Evolutionary conservation across 2,113 vertebrate species (phyloP).

Genomic region (Dryoscopus gambensis): DNA sequence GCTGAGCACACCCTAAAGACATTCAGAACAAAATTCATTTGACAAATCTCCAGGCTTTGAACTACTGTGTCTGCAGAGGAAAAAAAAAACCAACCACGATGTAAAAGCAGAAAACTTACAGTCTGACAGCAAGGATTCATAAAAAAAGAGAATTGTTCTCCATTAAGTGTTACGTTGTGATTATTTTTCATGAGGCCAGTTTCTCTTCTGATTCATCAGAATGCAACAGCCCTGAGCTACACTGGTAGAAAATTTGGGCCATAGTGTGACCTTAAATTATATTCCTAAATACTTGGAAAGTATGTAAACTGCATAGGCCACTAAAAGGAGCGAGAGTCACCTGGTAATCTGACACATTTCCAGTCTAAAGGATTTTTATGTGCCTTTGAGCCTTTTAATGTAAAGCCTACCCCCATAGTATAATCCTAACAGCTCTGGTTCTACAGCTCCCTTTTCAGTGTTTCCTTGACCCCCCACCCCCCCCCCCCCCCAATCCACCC

Average conservation of each 20-base stretch:
- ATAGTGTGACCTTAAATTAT: not conserved
- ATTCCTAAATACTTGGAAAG: not conserved
- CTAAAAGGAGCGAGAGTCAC: not conserved
- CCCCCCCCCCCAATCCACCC: not conserved
- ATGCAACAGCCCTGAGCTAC: not conserved
- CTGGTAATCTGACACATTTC: not conserved
- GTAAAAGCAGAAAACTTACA: not conserved
- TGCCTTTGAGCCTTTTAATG: not conserved
- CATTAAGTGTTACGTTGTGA: fast-evolving
- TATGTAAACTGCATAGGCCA: not conserved
- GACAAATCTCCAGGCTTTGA: not conserved
- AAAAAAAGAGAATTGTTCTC: not conserved
- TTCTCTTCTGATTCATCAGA: not conserved
- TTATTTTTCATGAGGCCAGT: not conserved
- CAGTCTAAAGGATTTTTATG: not conserved
- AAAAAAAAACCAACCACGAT: not conserved
- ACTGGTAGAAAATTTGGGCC: not conserved
- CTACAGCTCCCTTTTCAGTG: not conserved
- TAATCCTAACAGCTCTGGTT: not conserved
- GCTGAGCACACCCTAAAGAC: not conserved
- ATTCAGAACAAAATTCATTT: not conserved
- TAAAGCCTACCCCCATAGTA: not conserved
- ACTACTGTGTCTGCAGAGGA: not conserved
- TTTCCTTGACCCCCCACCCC: not conserved
- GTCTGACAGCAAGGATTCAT: not conserved